Conservation (phyloP, 2,888 invertebrate species). For the Sepiola atlantica region DNA sequence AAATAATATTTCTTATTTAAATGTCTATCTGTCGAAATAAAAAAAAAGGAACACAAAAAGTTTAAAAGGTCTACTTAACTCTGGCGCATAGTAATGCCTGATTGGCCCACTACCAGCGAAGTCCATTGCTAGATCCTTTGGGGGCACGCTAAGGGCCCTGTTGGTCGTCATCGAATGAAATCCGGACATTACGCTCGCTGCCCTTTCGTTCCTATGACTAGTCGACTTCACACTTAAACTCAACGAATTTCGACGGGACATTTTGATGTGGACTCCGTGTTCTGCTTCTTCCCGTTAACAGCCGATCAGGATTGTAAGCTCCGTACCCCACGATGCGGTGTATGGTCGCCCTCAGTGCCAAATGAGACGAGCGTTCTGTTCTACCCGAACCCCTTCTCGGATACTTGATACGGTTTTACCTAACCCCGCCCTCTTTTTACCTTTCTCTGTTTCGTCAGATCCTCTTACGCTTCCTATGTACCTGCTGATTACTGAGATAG, state of each 20-base stretch:
- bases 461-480: background rate
- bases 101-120: background rate
- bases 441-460: background rate
- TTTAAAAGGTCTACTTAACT: background rate
- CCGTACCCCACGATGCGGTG: background rate
- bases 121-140: background rate
- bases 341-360: background rate
- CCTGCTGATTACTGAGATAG: background rate
- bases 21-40: background rate
- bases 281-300: background rate
- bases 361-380: background rate
- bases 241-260: background rate
- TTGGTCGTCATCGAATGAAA: background rate
- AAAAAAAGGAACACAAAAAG: background rate
- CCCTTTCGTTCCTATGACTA: background rate
- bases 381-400: background rate
- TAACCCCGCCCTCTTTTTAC: background rate
- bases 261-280: background rate
- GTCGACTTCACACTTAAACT: background rate
- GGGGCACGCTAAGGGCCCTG: background rate
- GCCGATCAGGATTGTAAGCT: background rate
- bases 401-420: background rate
- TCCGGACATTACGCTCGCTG: background rate
- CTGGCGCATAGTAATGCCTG: background rate
- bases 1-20: background rate